Percentiles rank a stretch among this genome's conserved stretches.
Conservation (phyloP, 23 tunicate genomes). For the Halocynthia roretzi region DNA sequence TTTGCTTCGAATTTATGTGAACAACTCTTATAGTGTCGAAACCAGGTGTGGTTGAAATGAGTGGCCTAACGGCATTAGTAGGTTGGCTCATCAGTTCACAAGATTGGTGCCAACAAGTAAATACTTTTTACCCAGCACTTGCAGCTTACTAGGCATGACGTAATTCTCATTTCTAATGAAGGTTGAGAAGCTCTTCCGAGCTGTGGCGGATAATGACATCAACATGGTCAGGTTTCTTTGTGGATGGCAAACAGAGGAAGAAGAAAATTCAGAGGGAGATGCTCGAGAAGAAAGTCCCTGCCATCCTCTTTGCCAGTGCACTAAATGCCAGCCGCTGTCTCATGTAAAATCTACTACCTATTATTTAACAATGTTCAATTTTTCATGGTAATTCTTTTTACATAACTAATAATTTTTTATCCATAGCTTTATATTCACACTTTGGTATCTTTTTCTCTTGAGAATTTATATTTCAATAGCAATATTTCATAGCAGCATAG, state of each 20-base stretch:
- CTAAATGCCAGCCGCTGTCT: slow-evolving; percentile 58
- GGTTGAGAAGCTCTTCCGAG: slow-evolving; percentile 62
- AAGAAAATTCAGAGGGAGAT: slow-evolving; percentile 1
- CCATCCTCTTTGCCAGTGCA: slow-evolving; percentile 87
- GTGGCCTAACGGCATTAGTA: no score
- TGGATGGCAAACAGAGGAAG: slow-evolving; percentile 57
- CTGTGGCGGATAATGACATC: slow-evolving; percentile 65
- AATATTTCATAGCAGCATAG: no score
- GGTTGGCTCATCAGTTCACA: no score
- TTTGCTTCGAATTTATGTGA: not conserved
- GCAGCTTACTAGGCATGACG: no score
- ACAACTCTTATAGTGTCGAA: not conserved
- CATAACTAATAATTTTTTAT: not conserved
- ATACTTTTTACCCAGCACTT: no score
- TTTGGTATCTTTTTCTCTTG: no score
- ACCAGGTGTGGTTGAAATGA: no score
- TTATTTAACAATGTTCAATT: not conserved
- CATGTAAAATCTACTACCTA: slow-evolving; percentile 8
- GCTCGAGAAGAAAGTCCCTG: slow-evolving; percentile 5
- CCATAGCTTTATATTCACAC: no score
- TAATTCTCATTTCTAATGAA: not conserved
- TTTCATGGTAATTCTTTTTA: not conserved
- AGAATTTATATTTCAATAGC: no score
- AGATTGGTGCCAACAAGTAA: no score
- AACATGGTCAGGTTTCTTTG: slow-evolving; percentile 73